phyloP scores from a whole-genome alignment of 35 echinoderm and acorn worm species.

The Eucidaris tribuloides region DNA sequence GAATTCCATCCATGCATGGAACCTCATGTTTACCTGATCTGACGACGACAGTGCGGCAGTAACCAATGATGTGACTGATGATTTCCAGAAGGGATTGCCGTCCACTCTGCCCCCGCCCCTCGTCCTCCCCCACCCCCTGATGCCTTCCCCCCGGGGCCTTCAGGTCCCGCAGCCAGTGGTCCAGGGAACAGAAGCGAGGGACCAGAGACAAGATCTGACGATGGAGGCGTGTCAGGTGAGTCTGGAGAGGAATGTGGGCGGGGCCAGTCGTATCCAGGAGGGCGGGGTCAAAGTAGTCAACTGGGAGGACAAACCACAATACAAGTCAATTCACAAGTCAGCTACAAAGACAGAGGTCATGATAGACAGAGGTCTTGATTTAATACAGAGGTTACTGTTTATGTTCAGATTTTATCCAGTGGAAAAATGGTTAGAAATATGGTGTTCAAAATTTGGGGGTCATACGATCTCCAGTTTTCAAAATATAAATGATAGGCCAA shows the following conservation, averaged over 20 bases:
- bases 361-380: too few relatives aligned
- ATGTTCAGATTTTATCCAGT: too few relatives aligned
- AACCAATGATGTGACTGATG: conserved; percentile 69
- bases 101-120: conserved; percentile 17
- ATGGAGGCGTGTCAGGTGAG: conserved; percentile 85
- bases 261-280: conserved; percentile 24
- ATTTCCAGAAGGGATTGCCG: conserved; percentile 64
- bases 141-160: conserved; percentile 9
- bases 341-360: too few relatives aligned
- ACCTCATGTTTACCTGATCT: conserved; percentile 87
- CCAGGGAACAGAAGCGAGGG: conserved; percentile 74
- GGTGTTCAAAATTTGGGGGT: too few relatives aligned
- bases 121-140: background rate
- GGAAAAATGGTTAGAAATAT: too few relatives aligned
- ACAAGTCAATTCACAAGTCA: too few relatives aligned
- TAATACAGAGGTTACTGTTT: too few relatives aligned
- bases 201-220: conserved; percentile 91
- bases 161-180: conserved; percentile 74
- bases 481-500: too few relatives aligned
- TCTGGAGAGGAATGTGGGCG: conserved; percentile 72
- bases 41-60: conserved; percentile 72
- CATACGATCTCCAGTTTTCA: too few relatives aligned
- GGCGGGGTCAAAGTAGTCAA: conserved; percentile 63
- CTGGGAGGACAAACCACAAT: conserved; percentile 37
- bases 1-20: too few relatives aligned